A percentile compares a stretch with the other conserved stretches of the same genome.
phyloP scores from a whole-genome alignment of 2,797 vertebrate species.

The Poecile montanus region DNA sequence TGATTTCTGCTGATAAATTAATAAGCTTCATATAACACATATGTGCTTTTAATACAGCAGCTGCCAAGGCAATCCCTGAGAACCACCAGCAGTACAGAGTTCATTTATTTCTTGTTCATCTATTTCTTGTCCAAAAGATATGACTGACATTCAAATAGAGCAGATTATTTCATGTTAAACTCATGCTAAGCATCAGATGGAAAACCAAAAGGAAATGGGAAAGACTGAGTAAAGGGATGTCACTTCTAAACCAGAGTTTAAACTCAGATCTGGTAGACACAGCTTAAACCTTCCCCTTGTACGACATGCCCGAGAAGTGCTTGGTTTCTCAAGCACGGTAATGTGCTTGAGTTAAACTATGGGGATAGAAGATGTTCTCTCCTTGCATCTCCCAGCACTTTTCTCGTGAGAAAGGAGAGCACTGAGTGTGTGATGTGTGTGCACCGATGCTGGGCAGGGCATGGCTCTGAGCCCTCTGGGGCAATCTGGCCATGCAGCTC shows the following conservation, averaged over 20 bases:
- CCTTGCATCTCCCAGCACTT: neutral
- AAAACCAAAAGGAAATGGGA: neutral
- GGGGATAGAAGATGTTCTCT: neutral
- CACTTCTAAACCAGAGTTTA: neutral
- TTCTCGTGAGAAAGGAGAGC: neutral
- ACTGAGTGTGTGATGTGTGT: accelerated
- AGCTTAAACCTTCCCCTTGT: neutral
- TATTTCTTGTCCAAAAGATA: neutral
- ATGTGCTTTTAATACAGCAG: neutral
- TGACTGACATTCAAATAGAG: neutral
- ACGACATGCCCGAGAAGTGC: neutral
- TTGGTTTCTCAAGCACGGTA: neutral
- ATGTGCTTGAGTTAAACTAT: neutral
- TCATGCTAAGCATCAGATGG: neutral
- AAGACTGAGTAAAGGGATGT: neutral
- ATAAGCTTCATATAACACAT: neutral
- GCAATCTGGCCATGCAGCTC: neutral
- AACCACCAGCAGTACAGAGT: neutral
- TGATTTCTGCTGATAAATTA: neutral
- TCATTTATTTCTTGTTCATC: neutral
- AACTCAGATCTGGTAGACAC: neutral
- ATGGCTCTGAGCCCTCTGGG: accelerated
- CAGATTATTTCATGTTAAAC: neutral
- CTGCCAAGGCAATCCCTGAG: neutral
- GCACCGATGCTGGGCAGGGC: neutral